Evolutionary conservation across 2,113 vertebrate genomes (phyloP).

Genomic region (Chionis minor): DNA sequence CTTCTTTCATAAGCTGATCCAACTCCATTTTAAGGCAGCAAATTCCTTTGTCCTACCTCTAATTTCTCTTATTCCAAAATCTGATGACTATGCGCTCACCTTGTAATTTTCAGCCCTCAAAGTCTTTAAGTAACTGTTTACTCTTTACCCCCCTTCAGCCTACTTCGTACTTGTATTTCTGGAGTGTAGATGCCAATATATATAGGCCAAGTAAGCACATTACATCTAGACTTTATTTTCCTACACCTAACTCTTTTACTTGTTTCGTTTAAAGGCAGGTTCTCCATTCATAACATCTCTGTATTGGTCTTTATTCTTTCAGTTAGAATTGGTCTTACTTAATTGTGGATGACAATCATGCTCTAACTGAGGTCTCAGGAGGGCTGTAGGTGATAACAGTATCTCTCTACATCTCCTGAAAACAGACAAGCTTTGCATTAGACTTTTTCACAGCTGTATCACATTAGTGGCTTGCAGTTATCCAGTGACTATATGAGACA

Average conservation of each 20-base stretch:
- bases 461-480: not conserved
- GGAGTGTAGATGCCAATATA: not conserved
- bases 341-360: not conserved
- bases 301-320: not conserved
- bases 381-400: not conserved
- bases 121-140: not conserved
- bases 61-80: not conserved
- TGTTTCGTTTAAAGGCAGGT: not conserved
- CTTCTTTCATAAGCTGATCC: not conserved
- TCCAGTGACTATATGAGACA: not conserved
- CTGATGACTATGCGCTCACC: not conserved
- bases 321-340: not conserved
- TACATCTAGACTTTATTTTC: not conserved
- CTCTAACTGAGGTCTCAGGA: not conserved
- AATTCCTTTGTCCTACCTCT: not conserved
- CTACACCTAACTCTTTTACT: not conserved
- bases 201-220: not conserved
- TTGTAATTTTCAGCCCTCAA: not conserved
- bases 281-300: not conserved
- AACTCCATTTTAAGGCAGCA: not conserved
- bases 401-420: not conserved
- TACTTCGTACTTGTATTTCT: not conserved
- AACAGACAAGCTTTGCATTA: not conserved
- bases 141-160: not conserved
- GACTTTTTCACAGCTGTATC: not conserved